Percentiles rank a stretch among this genome's conserved stretches.
These are phyloP conservation scores for Trichogramma evanescens DNA, from an alignment of 2,888 invertebrate genomes.

Conservation along the genomic window DNA sequence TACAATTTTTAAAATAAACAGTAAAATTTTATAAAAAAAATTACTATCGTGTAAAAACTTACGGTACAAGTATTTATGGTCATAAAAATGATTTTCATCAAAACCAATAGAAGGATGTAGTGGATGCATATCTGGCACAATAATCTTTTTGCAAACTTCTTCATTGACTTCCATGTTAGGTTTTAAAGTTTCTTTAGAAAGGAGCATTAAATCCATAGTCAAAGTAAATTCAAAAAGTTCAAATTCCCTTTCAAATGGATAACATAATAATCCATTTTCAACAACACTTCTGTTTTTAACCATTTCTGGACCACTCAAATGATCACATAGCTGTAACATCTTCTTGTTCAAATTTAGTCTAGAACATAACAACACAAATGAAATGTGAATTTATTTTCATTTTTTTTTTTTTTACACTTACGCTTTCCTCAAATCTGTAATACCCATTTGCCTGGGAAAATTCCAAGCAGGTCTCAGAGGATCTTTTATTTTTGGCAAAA, in stretches of 20 bases:
- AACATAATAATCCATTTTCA: conserved; percentile 55
- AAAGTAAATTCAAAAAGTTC: conserved; percentile 61
- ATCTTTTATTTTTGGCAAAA: conserved; percentile 67
- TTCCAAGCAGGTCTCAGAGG: conserved; percentile 63
- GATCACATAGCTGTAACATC: conserved; percentile 63
- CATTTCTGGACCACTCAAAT: conserved; percentile 52
- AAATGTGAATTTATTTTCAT: conserved; percentile 4
- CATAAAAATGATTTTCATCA: conserved; percentile 58
- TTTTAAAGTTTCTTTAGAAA: conserved; percentile 57
- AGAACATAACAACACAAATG: conserved; percentile 36
- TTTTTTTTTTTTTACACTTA: conserved; percentile 43
- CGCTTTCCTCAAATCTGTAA: conserved; percentile 64
- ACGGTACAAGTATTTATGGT: conserved; percentile 62
- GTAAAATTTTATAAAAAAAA: background rate
- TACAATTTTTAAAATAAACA: conserved; percentile 8
- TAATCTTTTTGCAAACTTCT: conserved; percentile 46
- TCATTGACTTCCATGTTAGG: conserved; percentile 45
- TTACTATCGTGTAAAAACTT: conserved; percentile 47
- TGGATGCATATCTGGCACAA: conserved; percentile 69
- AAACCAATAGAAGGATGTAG: conserved; percentile 66
- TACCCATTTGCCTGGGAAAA: conserved; percentile 68
- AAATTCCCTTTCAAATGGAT: conserved; percentile 56
- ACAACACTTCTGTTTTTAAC: conserved; percentile 54
- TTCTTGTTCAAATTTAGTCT: conserved; percentile 62
- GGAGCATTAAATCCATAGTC: conserved; percentile 60